Percentiles rank a stretch among this genome's conserved stretches.
Conservation (phyloP, 2,113 vertebrate species). For the Peromyscus leucopus region DNA sequence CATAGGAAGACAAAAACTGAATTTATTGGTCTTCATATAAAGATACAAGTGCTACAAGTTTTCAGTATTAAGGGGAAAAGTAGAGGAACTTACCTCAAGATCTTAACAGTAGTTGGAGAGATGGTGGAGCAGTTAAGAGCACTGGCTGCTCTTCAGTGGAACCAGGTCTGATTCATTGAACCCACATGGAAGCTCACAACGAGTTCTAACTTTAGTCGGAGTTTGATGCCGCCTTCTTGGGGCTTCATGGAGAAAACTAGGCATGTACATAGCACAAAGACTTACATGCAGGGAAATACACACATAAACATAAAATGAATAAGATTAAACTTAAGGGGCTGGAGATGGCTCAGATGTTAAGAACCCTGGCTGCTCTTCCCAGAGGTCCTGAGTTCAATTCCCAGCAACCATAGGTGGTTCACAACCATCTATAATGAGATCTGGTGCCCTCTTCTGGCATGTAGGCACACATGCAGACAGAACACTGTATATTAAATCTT, state of each 20-base stretch:
- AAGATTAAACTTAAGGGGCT: neutral
- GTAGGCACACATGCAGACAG: too few species aligned
- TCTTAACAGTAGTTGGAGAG: neutral
- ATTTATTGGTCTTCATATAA: neutral
- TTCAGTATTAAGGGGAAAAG: neutral
- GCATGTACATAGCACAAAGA: neutral
- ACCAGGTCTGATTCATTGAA: neutral
- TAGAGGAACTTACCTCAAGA: neutral
- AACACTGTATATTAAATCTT: too few species aligned
- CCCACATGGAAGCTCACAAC: neutral
- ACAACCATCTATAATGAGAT: too few species aligned
- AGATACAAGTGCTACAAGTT: neutral
- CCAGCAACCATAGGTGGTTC: too few species aligned
- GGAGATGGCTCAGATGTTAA: too few species aligned
- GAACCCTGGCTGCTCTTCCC: too few species aligned
- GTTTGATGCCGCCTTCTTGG: neutral
- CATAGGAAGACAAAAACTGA: neutral
- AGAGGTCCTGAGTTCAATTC: too few species aligned
- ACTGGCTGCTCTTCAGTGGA: neutral
- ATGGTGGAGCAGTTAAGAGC: neutral
- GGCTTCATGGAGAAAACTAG: neutral
- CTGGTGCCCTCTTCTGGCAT: too few species aligned
- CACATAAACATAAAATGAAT: neutral
- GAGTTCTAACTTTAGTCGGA: neutral
- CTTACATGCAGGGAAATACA: neutral